Base-by-base conservation (phyloP, 2,113 vertebrate genomes). In the Hippolais icterina region DNA sequence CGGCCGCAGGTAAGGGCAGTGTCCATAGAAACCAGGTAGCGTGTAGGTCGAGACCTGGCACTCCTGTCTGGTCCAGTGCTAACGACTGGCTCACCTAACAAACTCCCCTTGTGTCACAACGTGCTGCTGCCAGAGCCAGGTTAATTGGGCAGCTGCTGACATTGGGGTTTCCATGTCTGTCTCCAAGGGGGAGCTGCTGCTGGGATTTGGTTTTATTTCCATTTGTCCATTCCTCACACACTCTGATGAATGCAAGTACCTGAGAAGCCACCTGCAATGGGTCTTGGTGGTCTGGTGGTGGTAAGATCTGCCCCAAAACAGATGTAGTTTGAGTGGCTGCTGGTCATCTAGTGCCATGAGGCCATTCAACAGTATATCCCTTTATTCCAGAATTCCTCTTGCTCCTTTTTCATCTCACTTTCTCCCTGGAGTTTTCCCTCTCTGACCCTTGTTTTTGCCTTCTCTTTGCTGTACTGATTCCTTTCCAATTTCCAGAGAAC, bases 1-100 rank as follows among this genome's bases (percentile, higher is more conserved):
- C 97, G 98, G 96, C 98, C 99, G 96, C 99, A 99, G 99, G 98
- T 98, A 98, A 97, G 96, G 61, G 57, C 39, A 47, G 83, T 20
- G 13, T 42, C 86, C 65, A 5, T 49, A 72, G 90, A 85, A 65
- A 94, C 74, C 28, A 28, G 53, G 42, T 28, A 24, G 50, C 37
- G 87, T 39, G 54, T n/a, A 66, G 83, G 78, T 44, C 49, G 83
- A 87, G 65, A 47, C 72, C 69, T 91, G 83, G 46, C 23, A 50
- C 78, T 59, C 74, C 53, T 66, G 64, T 12, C 33, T n/a, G 11
- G 6, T 23, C 53, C 14, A 0, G 10, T 2, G 15, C 47, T 82
- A 16, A 27, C 0, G 9, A 12, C 25, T 37, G 65, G 24, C 56
- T 70, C 0, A 4, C 72, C 87, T 56, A 2, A 61, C 0, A 0